Percentiles rank a stretch among this genome's conserved stretches.
These are phyloP conservation scores for Sebastiscus albofasciatus DNA, from an alignment of 2,797 vertebrate genomes.

Conservation along the genomic window DNA sequence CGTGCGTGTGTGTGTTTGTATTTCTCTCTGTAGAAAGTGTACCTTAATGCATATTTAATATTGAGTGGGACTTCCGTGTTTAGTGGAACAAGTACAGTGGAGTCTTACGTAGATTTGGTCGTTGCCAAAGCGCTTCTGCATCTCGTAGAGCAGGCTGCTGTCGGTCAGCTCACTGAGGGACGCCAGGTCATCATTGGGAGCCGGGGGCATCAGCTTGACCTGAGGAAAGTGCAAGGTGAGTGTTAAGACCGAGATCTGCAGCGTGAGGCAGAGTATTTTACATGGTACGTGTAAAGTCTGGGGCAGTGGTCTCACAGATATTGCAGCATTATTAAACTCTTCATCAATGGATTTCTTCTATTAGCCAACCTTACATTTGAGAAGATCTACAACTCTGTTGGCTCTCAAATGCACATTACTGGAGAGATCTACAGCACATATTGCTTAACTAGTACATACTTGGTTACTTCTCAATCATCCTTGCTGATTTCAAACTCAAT, in stretches of 20 bases:
- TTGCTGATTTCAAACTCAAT: not conserved
- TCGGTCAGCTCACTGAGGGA: constrained; percentile 94
- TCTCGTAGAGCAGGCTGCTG: constrained; percentile 95
- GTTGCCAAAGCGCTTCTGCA: constrained; percentile 96
- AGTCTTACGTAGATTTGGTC: constrained; percentile 95
- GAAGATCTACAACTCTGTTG: not conserved
- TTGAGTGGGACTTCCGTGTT: constrained; percentile 1
- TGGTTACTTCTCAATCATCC: not conserved
- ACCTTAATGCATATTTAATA: constrained; percentile 31
- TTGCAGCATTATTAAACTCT: not conserved
- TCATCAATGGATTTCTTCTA: not conserved
- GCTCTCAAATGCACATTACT: not conserved
- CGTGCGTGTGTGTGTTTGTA: not conserved
- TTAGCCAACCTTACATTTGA: not conserved
- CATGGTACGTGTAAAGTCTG: not conserved
- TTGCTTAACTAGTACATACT: not conserved
- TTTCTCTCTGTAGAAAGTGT: constrained; percentile 1
- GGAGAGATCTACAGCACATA: not conserved
- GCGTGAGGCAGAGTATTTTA: not conserved
- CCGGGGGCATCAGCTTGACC: constrained; percentile 94
- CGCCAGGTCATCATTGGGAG: constrained; percentile 94
- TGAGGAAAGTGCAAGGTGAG: constrained; percentile 53
- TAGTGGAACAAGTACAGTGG: not conserved
- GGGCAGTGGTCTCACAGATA: not conserved
- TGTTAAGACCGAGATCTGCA: not conserved